phyloP scores from a whole-genome alignment of 92 coral and sea anemone species.

The Palythoa caribaeorum region DNA sequence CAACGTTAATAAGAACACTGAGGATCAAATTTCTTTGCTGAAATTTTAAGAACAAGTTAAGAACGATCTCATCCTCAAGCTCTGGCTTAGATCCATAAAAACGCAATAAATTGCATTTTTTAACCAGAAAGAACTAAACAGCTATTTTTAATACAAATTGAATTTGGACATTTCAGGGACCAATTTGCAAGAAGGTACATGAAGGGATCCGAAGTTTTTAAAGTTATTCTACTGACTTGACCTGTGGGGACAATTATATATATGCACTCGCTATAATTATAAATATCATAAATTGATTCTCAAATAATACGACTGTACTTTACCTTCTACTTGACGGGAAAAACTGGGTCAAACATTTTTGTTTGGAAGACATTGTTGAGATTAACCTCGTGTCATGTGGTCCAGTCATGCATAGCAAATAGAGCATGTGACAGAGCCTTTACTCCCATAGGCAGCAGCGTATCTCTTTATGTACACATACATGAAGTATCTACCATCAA shows the following conservation, averaged over 20 bases:
- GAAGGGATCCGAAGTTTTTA: slow-evolving; percentile 18
- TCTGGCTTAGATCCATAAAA: slow-evolving; percentile 34
- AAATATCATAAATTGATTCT: background rate
- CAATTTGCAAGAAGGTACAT: slow-evolving; percentile 28
- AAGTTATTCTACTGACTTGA: slow-evolving; percentile 27
- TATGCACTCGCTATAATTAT: slow-evolving; percentile 17
- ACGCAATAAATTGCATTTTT: slow-evolving; percentile 26
- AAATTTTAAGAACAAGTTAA: slow-evolving; percentile 25
- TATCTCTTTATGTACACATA: too few relatives aligned
- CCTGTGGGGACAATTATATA: slow-evolving; percentile 29
- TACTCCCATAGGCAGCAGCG: background rate
- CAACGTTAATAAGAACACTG: slow-evolving; percentile 16
- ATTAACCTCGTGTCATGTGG: too few relatives aligned
- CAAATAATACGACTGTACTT: too few relatives aligned
- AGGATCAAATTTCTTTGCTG: slow-evolving; percentile 12
- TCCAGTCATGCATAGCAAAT: too few relatives aligned
- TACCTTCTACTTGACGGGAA: too few relatives aligned
- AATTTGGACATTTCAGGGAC: slow-evolving; percentile 11
- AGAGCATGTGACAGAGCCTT: too few relatives aligned
- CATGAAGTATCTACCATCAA: too few relatives aligned
- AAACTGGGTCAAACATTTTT: too few relatives aligned
- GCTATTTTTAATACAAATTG: slow-evolving; percentile 17
- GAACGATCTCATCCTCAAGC: slow-evolving; percentile 18
- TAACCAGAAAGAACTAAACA: slow-evolving; percentile 23
- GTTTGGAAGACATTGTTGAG: too few relatives aligned